Evolutionary conservation across 2,113 vertebrate species (phyloP), one percentile per base, ranked within the genome.

Genomic region (Lophochroa leadbeateri): DNA sequence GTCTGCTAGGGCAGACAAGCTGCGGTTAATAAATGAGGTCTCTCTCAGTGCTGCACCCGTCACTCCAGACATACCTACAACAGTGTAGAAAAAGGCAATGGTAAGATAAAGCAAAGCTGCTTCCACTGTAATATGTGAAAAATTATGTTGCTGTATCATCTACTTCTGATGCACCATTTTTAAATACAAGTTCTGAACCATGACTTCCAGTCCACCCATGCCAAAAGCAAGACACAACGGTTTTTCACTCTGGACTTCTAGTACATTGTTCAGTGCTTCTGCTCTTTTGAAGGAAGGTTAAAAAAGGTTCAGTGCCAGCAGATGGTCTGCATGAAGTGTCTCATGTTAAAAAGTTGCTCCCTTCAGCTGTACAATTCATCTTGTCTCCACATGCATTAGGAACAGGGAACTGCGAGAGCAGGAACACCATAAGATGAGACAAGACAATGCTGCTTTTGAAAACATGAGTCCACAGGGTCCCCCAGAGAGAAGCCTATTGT

Each of bases 21-120:
- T 99, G 92, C 98, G 97, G 93, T 98, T 99, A 65, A 99, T 99
- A 37, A 97, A 99, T 0, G 98, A 98, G 1, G 98, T 98, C 97
- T 99, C 99, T 97, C 98, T 98, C 64, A 98, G 97, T 6, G 97
- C 98, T 7, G 95, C 50, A 0, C 99, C 98, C 0, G 97, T 98
- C 70, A 98, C 98, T 50, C 98, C 98, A 44, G 99, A 99, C 97
- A 97, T 96, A 21, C 98, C 98, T 99, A 82, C 33, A 2, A 5
- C 21, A 14, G 57, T 1, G 12, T 0, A 67, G 67, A 67, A 79
- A 74, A 77, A 63, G 37, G 53, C 35, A 94, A 10, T 7, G 72
- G 28, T 71, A 20, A 90, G 70, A 46, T 33, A 18, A 63, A 86
- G 72, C 15, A 90, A 60, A 88, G 37, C 17, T 77, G 35, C 65